These are phyloP conservation scores for Hemiprocne comata DNA, from an alignment of 2,113 vertebrate species.

Conservation along the genomic window DNA sequence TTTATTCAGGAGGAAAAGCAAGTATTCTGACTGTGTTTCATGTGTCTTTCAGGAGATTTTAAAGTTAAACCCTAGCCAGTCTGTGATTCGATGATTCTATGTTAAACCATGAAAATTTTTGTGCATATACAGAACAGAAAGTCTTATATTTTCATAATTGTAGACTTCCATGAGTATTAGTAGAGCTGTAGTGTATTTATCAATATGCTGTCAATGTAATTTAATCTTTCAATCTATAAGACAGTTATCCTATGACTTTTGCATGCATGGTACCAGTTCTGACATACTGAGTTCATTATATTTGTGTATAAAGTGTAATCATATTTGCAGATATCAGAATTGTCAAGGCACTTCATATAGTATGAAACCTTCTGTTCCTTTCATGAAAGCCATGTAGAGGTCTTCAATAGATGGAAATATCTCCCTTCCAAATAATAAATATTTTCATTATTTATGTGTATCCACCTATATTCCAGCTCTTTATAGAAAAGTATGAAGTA, in stretches of 20 bases:
- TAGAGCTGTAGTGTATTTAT: neutral
- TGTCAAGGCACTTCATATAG: neutral
- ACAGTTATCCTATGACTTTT: neutral
- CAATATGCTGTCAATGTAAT: neutral
- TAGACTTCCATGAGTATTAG: neutral
- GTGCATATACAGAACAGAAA: neutral
- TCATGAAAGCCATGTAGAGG: neutral
- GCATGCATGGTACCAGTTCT: neutral
- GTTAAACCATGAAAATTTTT: neutral
- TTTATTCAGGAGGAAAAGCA: neutral
- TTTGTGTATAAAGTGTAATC: neutral
- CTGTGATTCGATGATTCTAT: too few relatives aligned
- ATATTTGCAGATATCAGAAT: neutral
- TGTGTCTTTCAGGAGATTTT: neutral
- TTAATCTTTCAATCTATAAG: neutral
- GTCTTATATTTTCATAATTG: neutral
- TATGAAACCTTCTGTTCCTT: neutral
- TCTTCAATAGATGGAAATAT: neutral
- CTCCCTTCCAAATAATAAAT: neutral
- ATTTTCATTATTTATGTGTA: neutral
- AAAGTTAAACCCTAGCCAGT: neutral
- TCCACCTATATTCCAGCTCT: neutral
- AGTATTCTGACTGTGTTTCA: neutral
- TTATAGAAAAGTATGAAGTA: neutral
- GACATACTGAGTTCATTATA: neutral